These are phyloP conservation scores for Saguinus midas DNA, from an alignment of 2,113 vertebrate species.

Conservation along the genomic window DNA sequence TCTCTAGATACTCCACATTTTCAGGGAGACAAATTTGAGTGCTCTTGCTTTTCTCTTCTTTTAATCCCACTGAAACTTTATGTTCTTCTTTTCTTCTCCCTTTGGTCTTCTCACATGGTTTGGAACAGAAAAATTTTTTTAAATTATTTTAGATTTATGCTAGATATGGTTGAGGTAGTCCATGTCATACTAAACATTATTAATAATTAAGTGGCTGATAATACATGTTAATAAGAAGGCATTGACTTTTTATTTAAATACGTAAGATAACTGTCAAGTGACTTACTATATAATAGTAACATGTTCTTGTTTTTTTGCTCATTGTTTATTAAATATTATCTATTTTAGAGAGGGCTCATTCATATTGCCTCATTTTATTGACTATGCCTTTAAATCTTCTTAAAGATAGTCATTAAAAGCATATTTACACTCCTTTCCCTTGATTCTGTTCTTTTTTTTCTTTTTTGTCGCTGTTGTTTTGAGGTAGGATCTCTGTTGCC, in stretches of 20 bases:
- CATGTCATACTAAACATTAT: not conserved
- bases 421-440: not conserved
- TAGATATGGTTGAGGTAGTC: not conserved
- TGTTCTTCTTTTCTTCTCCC: not conserved
- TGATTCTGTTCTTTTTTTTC: not conserved
- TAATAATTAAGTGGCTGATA: not conserved
- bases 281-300: constrained; percentile 35
- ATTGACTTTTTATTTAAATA: constrained; percentile 41
- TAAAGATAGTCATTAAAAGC: not conserved
- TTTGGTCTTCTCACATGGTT: constrained; percentile 19
- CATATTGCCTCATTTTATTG: constrained; percentile 15
- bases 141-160: constrained; percentile 17
- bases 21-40: not conserved
- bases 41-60: not conserved
- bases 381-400: not conserved
- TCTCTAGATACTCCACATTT: not conserved
- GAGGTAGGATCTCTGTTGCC: too few species aligned
- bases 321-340: not conserved
- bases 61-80: constrained; percentile 12
- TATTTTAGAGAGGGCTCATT: not conserved
- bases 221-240: not conserved
- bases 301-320: constrained; percentile 17
- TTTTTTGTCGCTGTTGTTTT: too few species aligned
- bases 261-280: constrained; percentile 17
- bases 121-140: not conserved